Evolutionary conservation across 2,113 vertebrate genomes (phyloP), one percentile per base, ranked within the genome.

Genomic region (Ardeotis arabs): DNA sequence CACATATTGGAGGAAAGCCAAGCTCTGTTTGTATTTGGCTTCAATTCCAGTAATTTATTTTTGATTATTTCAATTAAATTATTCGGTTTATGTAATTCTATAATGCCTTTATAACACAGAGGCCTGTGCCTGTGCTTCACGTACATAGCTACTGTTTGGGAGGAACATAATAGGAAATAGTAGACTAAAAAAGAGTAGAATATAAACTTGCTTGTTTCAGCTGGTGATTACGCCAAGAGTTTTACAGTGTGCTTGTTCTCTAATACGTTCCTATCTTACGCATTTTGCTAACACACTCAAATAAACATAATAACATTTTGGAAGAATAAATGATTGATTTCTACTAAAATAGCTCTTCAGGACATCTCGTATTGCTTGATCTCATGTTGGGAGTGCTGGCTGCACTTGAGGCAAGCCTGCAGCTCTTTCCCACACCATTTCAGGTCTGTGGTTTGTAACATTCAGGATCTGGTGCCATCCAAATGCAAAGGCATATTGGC

Each of bases 41-140:
- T 93, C 27, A 75, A 15, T 81, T 93, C 39, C 69, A 59, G 13
- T 56, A 80, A 84, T 44, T 86, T 41, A 72, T 84, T 93, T 88
- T 95, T 66, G 1, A 89, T 93, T 8, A 83, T 91, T 96, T 94
- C 24, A 87, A 49, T 84, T 75, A 56, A 87, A 84, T 92, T 89
- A 68, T 59, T 93, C 0, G 0, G 10, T 78, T 87, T 33, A 45
- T 93, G 7, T 75, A 60, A 90, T 92, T 73, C 58, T 24, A n/a
- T 73, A 69, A 63, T 92, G 86, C 33, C 19, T 92, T 84, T 27
- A 58, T 68, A 86, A 64, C 0, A 1, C 25, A 70, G 59, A 88
- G 41, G 20, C 52, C n/a, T 81, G 37, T 85, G 41, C 75, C n/a
- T 81, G 37, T 85, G 41, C 75, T 72, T 92, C 31, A 64, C 0